Evolutionary conservation across 2,113 vertebrate genomes (phyloP).

Genomic region (Pantherophis guttatus): DNA sequence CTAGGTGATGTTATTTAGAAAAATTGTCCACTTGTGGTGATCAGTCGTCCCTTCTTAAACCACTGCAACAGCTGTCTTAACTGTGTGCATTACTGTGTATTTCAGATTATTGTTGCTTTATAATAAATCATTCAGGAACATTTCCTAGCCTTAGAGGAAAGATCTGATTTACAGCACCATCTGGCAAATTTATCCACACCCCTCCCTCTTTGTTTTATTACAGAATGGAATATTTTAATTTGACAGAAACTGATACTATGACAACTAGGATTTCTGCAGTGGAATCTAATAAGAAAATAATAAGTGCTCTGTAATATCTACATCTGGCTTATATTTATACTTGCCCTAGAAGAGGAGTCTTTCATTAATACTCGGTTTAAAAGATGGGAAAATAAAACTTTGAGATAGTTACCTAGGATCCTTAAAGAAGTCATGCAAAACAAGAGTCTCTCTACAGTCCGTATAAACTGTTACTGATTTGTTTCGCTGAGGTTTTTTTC

Average conservation of each 20-base stretch:
- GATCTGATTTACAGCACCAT: conserved; percentile 57
- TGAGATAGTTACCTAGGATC: neutral
- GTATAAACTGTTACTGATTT: neutral
- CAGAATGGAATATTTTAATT: conserved; percentile 43
- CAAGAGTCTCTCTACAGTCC: neutral
- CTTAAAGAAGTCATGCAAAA: neutral
- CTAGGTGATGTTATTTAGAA: neutral
- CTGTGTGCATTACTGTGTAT: conserved; percentile 51
- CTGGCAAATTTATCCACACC: conserved; percentile 32
- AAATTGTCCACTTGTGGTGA: neutral
- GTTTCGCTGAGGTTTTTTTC: neutral
- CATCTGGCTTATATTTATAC: neutral
- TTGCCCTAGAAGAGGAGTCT: neutral
- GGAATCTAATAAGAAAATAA: conserved; percentile 5
- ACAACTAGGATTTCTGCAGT: neutral
- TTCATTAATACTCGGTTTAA: neutral
- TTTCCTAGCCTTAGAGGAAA: conserved; percentile 43
- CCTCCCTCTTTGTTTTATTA: conserved; percentile 55
- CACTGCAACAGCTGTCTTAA: conserved; percentile 55
- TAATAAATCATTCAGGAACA: conserved; percentile 55
- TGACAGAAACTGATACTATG: conserved; percentile 28
- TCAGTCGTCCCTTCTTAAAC: conserved; percentile 36
- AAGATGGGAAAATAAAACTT: neutral
- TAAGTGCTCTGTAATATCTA: neutral
- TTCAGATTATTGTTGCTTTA: conserved; percentile 54